Evolutionary conservation across 37 sponge, comb jelly and placozoan genomes (phyloP).

Genomic region (Cladorhizidae sp.): DNA sequence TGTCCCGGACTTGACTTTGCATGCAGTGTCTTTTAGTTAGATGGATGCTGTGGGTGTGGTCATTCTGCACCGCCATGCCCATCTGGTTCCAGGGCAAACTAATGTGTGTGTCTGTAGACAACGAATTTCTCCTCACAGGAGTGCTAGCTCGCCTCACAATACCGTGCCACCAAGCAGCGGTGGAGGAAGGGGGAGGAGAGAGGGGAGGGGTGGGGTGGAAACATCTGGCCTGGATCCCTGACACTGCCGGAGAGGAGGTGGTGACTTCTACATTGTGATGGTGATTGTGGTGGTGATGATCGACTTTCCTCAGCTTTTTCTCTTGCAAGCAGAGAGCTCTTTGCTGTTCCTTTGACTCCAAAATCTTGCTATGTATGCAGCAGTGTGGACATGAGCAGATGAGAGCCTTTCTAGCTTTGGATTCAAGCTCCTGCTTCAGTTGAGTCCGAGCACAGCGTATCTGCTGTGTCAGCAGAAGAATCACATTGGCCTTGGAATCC

Average conservation of each 20-base stretch:
- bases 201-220: neutral
- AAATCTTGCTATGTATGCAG: neutral
- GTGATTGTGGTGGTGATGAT: neutral
- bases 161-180: neutral
- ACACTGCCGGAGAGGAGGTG: neutral
- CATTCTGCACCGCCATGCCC: neutral
- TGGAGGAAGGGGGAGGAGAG: slow-evolving; percentile 2
- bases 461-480: slow-evolving; percentile 51
- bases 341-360: neutral
- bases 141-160: slow-evolving; percentile 17
- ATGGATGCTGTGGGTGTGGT: neutral
- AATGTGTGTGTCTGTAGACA: neutral
- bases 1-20: neutral
- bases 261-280: neutral
- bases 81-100: neutral
- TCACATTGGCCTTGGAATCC: slow-evolving; percentile 40
- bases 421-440: slow-evolving; percentile 22
- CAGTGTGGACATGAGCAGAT: neutral
- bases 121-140: neutral
- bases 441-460: slow-evolving; percentile 32
- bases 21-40: neutral
- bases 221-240: neutral
- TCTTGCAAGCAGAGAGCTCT: neutral
- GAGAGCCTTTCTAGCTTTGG: neutral
- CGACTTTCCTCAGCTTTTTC: neutral